Base-by-base conservation (phyloP, 35 echinoderm and acorn worm genomes). In the Apostichopus californicus region DNA sequence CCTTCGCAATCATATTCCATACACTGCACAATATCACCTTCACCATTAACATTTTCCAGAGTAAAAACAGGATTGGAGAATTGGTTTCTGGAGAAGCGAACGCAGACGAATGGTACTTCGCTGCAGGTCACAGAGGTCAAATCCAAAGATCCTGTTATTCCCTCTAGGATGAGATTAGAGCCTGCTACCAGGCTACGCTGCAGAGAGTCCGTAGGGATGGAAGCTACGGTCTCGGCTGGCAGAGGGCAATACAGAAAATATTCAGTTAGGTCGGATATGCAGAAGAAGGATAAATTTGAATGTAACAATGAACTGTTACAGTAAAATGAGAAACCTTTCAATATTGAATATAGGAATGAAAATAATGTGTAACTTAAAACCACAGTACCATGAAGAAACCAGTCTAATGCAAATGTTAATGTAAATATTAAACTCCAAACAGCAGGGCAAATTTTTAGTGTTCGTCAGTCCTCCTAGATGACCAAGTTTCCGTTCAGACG, bases 91-190 rank as follows among this genome's bases (percentile, higher is more conserved):
- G 71, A 66, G 1, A 97, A 77, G 8, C 87, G 83, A 17, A 88
- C 86, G 56, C 95, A 94, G n/a, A 97, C 73, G 58, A 94, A 94
- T 6, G 79, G 93, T 22, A 97, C 77, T 58, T 93, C 78, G 46
- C 58, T 64, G 55, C 95, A 97, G 23, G 66, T 56, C 24, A 98
- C 11, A 57, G 79, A 56, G 6, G 78, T 52, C 55, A 93, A 73
- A 73, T 93, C 71, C 54, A 96, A 56, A 17, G 56, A 77, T 53
- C 52, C 89, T 9, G n/a, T 91, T 54, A 91, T 56, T 22, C 57
- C 77, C 26, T 24, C 6, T 0, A 91, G 77, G 11, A 57, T 12
- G 26, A 90, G 92, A 54, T 71, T 92, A 63, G 23, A 46, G 1
- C 95, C 95, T 78, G 89, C 89, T 26, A 54, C 55, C 53, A 91